Evolutionary conservation across 2,888 invertebrate genomes (phyloP).

Genomic region (Aspidiotus destructor): DNA sequence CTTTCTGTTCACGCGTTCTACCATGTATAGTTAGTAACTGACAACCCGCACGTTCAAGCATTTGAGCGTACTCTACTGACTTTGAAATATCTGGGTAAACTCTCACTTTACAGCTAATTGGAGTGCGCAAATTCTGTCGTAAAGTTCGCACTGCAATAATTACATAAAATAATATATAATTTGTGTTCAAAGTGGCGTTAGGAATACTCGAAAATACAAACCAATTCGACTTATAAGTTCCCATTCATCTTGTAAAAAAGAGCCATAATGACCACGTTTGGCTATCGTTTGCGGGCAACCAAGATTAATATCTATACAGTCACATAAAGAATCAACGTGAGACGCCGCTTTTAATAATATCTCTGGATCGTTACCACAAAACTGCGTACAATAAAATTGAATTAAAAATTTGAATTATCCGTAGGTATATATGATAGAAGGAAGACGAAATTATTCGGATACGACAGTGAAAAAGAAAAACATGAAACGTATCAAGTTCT

Average conservation of each 20-base stretch:
- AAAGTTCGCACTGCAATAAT: constrained; percentile 57
- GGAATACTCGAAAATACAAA: background rate
- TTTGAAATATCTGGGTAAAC: constrained; percentile 75
- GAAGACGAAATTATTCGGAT: too few relatives aligned
- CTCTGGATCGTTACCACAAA: constrained; percentile 93
- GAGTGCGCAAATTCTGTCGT: constrained; percentile 61
- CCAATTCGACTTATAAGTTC: constrained; percentile 42
- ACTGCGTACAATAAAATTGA: constrained; percentile 50
- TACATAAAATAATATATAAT: constrained; percentile 6
- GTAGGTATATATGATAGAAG: background rate
- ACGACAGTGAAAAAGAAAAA: too few relatives aligned
- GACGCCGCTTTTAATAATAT: constrained; percentile 76
- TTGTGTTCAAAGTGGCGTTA: background rate
- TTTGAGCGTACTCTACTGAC: constrained; percentile 83
- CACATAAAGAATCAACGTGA: constrained; percentile 76
- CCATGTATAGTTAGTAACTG: constrained; percentile 91
- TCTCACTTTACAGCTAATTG: constrained; percentile 94
- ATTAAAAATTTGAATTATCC: background rate
- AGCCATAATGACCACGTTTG: constrained; percentile 88
- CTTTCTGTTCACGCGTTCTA: constrained; percentile 88
- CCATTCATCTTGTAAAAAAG: constrained; percentile 96
- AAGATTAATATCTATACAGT: constrained; percentile 92
- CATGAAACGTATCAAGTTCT: too few relatives aligned
- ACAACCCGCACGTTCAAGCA: constrained; percentile 89
- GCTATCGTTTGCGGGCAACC: constrained; percentile 98